Evolutionary conservation across 1,140 invertebrate genomes (phyloP).

Genomic region (Batillaria attramentaria): DNA sequence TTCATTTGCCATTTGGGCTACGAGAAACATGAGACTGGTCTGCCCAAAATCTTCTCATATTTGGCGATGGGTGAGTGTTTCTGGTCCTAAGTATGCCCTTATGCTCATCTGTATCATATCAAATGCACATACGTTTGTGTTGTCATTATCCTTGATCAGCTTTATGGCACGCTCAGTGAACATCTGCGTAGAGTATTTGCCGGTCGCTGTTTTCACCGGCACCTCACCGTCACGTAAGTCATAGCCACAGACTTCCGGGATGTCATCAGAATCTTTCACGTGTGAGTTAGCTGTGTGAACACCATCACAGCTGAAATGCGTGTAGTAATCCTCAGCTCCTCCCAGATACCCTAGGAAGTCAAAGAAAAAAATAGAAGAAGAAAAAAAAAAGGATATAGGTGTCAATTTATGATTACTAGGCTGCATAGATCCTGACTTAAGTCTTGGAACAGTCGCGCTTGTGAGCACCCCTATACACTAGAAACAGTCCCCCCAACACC

Average conservation of each 20-base stretch:
- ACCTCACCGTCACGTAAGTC: conserved; percentile 52
- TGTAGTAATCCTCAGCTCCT: conserved; percentile 55
- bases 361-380: conserved; percentile 12
- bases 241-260: conserved; percentile 45
- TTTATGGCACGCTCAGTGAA: conserved; percentile 57
- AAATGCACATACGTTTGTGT: conserved; percentile 49
- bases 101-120: no score
- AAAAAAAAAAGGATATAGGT: not conserved
- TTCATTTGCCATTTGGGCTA: no score
- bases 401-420: not conserved
- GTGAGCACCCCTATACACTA: not conserved
- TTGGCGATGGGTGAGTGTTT: no score
- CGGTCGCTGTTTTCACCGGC: conserved; percentile 41
- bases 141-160: conserved; percentile 51
- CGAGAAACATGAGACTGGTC: no score
- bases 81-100: no score
- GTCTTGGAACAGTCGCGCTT: no score
- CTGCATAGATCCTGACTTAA: not conserved
- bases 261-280: not conserved
- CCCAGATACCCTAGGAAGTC: conserved; percentile 49
- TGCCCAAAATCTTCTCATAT: no score
- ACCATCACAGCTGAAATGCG: conserved; percentile 46
- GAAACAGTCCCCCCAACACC: not conserved
- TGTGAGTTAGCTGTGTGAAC: conserved; percentile 4
- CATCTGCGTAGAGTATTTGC: conserved; percentile 59